Conservation (phyloP, 2,888 invertebrate species). For the Andrena dorsata region DNA sequence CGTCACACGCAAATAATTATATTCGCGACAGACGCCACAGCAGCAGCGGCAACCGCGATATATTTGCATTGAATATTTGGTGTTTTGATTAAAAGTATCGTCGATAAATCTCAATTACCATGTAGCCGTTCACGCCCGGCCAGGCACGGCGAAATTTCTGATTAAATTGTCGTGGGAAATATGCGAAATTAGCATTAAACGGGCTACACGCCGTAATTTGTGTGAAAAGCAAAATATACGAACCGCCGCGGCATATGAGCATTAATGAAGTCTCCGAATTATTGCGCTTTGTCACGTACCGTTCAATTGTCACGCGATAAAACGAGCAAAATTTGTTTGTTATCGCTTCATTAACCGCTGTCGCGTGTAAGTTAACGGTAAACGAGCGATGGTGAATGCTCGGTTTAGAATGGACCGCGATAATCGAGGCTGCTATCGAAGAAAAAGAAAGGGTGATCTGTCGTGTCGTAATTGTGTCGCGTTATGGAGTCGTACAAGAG, state of each 20-base stretch:
- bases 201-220: conserved; percentile 63
- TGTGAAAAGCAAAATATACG: conserved; percentile 69
- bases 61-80: conserved; percentile 47
- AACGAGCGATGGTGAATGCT: neutral
- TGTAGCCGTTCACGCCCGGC: neutral
- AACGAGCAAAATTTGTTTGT: conserved; percentile 57
- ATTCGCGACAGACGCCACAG: neutral
- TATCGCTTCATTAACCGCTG: conserved; percentile 56
- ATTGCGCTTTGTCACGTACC: conserved; percentile 67
- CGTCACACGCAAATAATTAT: neutral
- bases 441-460: too few species aligned
- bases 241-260: conserved; percentile 49
- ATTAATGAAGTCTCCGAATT: conserved; percentile 72
- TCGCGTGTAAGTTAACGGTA: conserved; percentile 32
- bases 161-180: conserved; percentile 68
- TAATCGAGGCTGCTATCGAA: neutral
- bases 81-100: conserved; percentile 56
- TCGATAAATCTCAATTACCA: conserved; percentile 63
- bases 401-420: neutral
- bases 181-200: conserved; percentile 70
- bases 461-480: too few species aligned
- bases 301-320: conserved; percentile 62
- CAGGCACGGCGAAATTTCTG: conserved; percentile 52
- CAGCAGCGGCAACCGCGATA: conserved; percentile 1
- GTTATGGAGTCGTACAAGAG: too few species aligned